phyloP scores from a whole-genome alignment of 1,140 invertebrate species.

The Eumeta japonica region DNA sequence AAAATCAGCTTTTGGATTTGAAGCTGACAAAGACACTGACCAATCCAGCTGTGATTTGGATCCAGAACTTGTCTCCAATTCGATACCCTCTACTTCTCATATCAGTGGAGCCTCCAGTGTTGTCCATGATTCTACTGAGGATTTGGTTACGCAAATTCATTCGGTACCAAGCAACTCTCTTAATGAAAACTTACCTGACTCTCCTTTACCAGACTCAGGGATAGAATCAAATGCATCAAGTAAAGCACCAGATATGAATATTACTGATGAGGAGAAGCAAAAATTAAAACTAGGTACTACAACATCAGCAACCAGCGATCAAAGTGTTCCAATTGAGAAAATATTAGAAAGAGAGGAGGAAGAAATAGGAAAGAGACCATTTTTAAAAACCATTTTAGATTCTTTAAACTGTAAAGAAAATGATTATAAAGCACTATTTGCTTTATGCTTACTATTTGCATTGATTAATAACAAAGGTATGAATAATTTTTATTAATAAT shows the following conservation, averaged over 20 bases:
- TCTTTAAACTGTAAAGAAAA: constrained; percentile 85
- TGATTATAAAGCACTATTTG: constrained; percentile 92
- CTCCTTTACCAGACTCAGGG: constrained; percentile 50
- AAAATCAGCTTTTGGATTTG: constrained; percentile 32
- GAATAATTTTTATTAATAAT: constrained; percentile 21
- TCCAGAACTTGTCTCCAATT: constrained; percentile 52
- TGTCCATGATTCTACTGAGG: constrained; percentile 55
- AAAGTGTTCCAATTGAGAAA: constrained; percentile 23
- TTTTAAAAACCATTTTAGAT: constrained; percentile 84
- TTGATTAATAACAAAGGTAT: constrained; percentile 91
- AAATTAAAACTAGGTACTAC: constrained; percentile 61
- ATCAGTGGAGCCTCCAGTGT: constrained; percentile 51
- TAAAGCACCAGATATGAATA: constrained; percentile 62
- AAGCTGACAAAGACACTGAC: constrained; percentile 32
- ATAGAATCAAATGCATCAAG: constrained; percentile 43
- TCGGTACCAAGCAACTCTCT: constrained; percentile 18
- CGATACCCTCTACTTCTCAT: constrained; percentile 52
- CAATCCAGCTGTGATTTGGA: constrained; percentile 54
- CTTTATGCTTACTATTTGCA: constrained; percentile 89
- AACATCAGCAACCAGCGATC: constrained; percentile 31
- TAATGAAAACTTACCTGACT: constrained; percentile 49
- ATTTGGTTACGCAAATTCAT: constrained; percentile 45
- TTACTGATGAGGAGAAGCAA: constrained; percentile 92
- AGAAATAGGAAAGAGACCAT: constrained; percentile 69
- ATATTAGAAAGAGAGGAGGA: constrained; percentile 43